A percentile compares a stretch with the other conserved stretches of the same genome.
phyloP scores from a whole-genome alignment of 2,888 invertebrate genomes.

The Dermolepida albohirtum region DNA sequence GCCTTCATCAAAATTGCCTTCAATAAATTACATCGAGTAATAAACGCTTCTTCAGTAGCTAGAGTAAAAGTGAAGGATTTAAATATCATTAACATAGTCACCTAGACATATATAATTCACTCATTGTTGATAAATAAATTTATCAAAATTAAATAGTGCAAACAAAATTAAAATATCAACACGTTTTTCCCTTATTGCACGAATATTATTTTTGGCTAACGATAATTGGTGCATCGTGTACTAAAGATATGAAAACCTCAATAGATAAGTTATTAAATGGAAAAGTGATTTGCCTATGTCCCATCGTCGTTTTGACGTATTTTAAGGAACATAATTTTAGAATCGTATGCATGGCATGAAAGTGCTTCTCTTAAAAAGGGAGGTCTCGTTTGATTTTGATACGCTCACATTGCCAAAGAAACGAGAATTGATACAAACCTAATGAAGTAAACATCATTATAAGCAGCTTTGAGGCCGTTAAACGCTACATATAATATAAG shows the following conservation, averaged over 20 bases:
- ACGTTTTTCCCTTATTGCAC: too few relatives aligned
- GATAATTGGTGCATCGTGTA: neutral
- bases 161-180: too few relatives aligned
- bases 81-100: too few relatives aligned
- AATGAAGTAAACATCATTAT: conserved; percentile 23
- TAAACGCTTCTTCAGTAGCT: too few relatives aligned
- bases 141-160: too few relatives aligned
- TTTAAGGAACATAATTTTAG: conserved; percentile 24
- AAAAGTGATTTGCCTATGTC: neutral
- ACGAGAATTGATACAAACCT: conserved; percentile 12
- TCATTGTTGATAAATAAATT: too few relatives aligned
- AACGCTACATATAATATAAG: too few relatives aligned
- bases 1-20: too few relatives aligned
- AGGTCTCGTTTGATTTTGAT: conserved; percentile 29
- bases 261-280: conserved; percentile 30
- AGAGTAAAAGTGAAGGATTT: too few relatives aligned
- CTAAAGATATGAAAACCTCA: conserved; percentile 6
- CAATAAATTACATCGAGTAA: too few relatives aligned
- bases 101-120: too few relatives aligned
- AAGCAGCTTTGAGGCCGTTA: neutral
- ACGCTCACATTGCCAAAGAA: conserved; percentile 27
- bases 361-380: neutral
- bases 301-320: neutral
- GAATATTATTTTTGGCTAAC: too few relatives aligned
- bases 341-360: conserved; percentile 16